A percentile compares a stretch with the other conserved stretches of the same genome.
phyloP scores from a whole-genome alignment of 1,140 invertebrate species.

The Papilio polyxenes region DNA sequence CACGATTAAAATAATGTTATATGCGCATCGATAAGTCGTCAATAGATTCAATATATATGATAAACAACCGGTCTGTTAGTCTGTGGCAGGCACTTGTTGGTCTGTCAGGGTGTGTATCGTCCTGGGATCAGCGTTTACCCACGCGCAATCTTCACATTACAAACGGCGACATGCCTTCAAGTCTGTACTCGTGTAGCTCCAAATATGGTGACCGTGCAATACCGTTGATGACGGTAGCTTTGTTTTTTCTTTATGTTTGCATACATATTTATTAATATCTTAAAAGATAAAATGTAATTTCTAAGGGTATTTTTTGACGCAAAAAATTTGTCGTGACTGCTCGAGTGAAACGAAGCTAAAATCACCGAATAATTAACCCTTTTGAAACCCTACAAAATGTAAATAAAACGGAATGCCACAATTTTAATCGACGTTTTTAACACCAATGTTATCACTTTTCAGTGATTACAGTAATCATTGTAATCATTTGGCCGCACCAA shows the following conservation, averaged over 20 bases:
- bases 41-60: conserved; percentile 33
- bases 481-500: too few relatives aligned
- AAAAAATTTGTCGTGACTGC: neutral
- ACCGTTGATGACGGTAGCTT: neutral
- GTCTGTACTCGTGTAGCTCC: neutral
- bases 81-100: conserved; percentile 6
- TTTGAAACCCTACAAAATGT: neutral
- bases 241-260: neutral
- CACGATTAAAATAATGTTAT: neutral
- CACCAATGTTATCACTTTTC: too few relatives aligned
- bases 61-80: conserved; percentile 31
- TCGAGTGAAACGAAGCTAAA: neutral
- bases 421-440: neutral
- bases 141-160: conserved; percentile 32
- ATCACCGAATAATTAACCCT: neutral
- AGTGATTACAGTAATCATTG: too few relatives aligned
- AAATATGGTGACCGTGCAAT: conserved; percentile 4
- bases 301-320: neutral
- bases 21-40: conserved; percentile 8
- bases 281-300: neutral
- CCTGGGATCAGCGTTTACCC: conserved; percentile 5
- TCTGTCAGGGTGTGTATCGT: conserved; percentile 5
- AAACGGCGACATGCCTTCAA: neutral
- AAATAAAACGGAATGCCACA: neutral
- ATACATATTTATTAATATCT: too few relatives aligned